Conservation (phyloP, 2,797 vertebrate genomes). For the Menidia menidia region DNA sequence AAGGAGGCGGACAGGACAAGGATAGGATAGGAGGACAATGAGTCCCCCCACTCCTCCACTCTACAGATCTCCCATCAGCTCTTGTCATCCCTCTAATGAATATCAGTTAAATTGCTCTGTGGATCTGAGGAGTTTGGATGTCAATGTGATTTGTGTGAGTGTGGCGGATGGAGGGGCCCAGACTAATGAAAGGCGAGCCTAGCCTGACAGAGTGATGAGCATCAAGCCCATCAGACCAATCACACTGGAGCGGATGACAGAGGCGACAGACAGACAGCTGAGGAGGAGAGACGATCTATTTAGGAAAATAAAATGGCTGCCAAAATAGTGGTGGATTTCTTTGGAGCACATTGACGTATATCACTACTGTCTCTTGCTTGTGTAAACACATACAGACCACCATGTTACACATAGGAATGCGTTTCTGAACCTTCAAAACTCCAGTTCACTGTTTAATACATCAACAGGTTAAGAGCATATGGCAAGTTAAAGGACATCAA, state of each 20-base stretch:
- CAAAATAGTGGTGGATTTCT: constrained; percentile 67
- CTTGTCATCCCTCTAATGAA: constrained; percentile 99
- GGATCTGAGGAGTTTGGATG: constrained; percentile 99
- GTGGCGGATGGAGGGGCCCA: constrained; percentile 95
- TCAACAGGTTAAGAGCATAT: constrained; percentile 62
- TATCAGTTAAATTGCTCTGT: constrained; percentile 99
- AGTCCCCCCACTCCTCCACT: constrained; percentile 77
- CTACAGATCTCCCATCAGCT: constrained; percentile 90
- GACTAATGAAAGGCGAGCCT: constrained; percentile 97
- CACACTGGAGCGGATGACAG: constrained; percentile 92
- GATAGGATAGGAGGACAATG: constrained; percentile 81
- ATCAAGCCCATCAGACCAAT: constrained; percentile 94
- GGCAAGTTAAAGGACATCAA: constrained; percentile 38
- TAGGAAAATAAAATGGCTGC: constrained; percentile 81
- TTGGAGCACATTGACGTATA: constrained; percentile 53
- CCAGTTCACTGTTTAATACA: constrained; percentile 37
- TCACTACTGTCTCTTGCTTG: constrained; percentile 43
- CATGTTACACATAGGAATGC: constrained; percentile 3
- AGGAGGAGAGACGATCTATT: constrained; percentile 73
- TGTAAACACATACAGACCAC: constrained; percentile 33
- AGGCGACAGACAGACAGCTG: constrained; percentile 75
- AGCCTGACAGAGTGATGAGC: constrained; percentile 95
- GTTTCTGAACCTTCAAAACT: constrained; percentile 41
- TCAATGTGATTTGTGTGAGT: constrained; percentile 99
- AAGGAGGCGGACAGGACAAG: constrained; percentile 79